These are phyloP conservation scores for Ictalurus punctatus DNA, from an alignment of 2,113 vertebrate species.

Conservation along the genomic window DNA sequence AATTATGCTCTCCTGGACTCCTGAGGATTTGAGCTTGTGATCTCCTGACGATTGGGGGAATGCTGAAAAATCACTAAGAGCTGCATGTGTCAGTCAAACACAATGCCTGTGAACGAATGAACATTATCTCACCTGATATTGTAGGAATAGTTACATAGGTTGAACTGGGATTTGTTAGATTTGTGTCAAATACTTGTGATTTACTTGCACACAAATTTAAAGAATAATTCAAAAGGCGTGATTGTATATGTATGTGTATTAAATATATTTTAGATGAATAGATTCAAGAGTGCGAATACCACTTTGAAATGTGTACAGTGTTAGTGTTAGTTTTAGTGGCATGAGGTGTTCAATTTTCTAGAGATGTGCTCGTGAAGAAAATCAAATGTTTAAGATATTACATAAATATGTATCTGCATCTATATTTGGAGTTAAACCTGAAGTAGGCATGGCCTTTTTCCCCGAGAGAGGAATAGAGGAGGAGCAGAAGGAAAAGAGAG, in stretches of 20 bases:
- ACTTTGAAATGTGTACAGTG: neutral
- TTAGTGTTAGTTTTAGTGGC: neutral
- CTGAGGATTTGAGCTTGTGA: neutral
- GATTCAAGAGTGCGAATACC: neutral
- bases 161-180: neutral
- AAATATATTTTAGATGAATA: neutral
- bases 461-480: conserved; percentile 53
- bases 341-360: neutral
- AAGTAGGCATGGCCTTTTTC: conserved; percentile 75
- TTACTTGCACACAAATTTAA: neutral
- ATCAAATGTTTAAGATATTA: too few species aligned
- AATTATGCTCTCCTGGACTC: neutral
- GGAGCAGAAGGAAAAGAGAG: neutral
- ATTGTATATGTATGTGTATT: neutral
- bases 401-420: neutral
- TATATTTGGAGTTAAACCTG: neutral
- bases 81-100: neutral
- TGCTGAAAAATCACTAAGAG: neutral
- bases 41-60: neutral
- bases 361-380: too few species aligned
- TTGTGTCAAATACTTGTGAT: conserved; percentile 1
- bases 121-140: conserved; percentile 3
- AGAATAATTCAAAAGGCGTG: neutral
- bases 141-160: neutral
- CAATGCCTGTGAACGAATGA: neutral